Evolutionary conservation across 2,797 vertebrate species (phyloP), one percentile per base, ranked within the genome.

Genomic region (Odontamblyopus lacepedii): DNA sequence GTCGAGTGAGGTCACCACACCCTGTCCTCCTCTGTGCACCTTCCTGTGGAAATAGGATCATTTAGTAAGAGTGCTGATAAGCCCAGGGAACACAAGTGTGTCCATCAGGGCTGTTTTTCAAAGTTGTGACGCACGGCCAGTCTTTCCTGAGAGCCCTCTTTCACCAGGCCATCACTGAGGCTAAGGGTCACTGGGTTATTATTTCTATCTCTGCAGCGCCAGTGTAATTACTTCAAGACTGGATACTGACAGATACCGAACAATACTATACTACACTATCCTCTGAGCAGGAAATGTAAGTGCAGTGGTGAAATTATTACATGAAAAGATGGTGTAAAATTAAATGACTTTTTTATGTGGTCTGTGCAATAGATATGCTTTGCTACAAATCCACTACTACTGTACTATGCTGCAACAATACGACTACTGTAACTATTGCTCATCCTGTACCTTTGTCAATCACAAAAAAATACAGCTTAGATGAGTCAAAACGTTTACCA

Each of bases 11-110:
- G 57, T 74, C 32, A 30, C 77, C 79, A 75, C 82, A 23, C 82
- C 82, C 75, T 60, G 29, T 64, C 32, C 51, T 62, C 75, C 67
- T 26, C 19, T 77, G 61, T 27, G 35, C 71, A 69, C 82, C 70
- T 91, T 87, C 86, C 89, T 91, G 86, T 83, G 89, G 89, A 90
- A 90, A 88, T 85, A 73, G 84, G 88, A 86, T 89, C 61, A 72
- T 84, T 87, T 81, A 80, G 69, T 72, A 77, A 1, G n/a, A 73
- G 74, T 41, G 51, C 38, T 82, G 88, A 91, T 89, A 89, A 89
- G 85, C 77, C 19, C 72, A 81, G 74, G 69, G 74, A 62, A 72
- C 70, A 38, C 70, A 82, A 78, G 67, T 56, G 67, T 48, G 44
- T 48, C 13, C 16, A 12, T 48, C 44, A 48, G 44, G 44, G 13